Conservation (phyloP, 2,113 vertebrate genomes). For the Pterocles gutturalis region DNA sequence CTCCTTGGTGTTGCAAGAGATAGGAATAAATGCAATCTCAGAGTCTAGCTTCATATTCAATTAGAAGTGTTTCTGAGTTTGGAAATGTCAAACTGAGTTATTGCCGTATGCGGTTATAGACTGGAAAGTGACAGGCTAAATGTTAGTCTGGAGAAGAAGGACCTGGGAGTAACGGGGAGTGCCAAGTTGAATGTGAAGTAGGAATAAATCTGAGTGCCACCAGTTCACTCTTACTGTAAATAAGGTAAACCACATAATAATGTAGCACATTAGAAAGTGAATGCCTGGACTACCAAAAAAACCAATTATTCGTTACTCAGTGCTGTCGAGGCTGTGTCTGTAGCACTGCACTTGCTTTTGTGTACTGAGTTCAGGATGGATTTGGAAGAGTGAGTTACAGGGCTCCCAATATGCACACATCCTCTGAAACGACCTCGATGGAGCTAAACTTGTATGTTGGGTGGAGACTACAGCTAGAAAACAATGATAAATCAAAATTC, state of each 20-base stretch:
- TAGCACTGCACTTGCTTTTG: neutral
- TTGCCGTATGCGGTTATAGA: fast-evolving
- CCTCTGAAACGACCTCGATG: fast-evolving
- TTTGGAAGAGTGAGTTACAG: neutral
- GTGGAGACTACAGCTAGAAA: neutral
- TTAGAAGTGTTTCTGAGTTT: neutral
- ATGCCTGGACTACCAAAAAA: neutral
- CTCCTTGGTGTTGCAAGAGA: neutral
- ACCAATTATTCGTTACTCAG: neutral
- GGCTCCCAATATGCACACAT: neutral
- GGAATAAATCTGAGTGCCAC: neutral
- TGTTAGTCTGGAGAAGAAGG: neutral
- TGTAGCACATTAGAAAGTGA: fast-evolving
- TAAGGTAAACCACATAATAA: neutral
- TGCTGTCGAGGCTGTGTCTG: neutral
- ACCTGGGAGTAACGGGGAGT: fast-evolving
- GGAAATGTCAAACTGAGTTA: neutral
- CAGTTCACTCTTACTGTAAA: neutral
- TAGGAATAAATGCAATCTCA: neutral
- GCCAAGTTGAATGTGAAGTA: neutral
- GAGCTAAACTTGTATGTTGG: neutral
- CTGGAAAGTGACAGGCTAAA: neutral
- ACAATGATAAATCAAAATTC: neutral
- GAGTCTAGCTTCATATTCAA: neutral
- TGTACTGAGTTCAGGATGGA: neutral